These are phyloP conservation scores for Diorhabda elongata DNA, from an alignment of 1,140 invertebrate genomes.

Conservation along the genomic window DNA sequence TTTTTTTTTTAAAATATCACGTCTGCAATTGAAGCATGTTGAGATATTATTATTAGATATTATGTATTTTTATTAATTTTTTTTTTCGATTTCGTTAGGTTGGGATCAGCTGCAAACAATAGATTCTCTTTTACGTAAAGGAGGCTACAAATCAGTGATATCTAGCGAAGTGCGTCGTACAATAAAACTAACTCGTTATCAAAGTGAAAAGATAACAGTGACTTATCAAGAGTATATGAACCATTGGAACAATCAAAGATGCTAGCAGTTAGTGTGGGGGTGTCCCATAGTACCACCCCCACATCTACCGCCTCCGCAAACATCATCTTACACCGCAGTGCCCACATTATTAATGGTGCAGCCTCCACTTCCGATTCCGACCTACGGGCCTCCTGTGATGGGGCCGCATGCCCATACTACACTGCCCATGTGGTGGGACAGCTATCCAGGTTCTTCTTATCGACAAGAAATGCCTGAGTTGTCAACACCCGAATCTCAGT, in stretches of 20 bases:
- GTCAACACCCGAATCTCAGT: conserved; percentile 26
- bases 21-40: too few relatives aligned
- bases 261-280: conserved; percentile 56
- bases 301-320: conserved; percentile 23
- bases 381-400: conserved; percentile 33
- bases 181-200: conserved; percentile 92
- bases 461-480: conserved; percentile 34
- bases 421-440: conserved; percentile 37
- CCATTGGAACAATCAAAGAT: conserved; percentile 55
- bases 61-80: too few relatives aligned
- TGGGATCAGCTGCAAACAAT: conserved; percentile 98
- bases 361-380: conserved; percentile 34
- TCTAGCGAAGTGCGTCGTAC: conserved; percentile 80
- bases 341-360: conserved; percentile 42
- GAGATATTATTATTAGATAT: too few relatives aligned
- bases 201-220: conserved; percentile 81
- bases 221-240: conserved; percentile 78
- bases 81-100: conserved; percentile 54
- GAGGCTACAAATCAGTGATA: conserved; percentile 90
- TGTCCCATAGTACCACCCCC: conserved; percentile 33
- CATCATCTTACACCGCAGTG: conserved; percentile 28
- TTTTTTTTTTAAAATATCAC: too few relatives aligned
- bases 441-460: conserved; percentile 37
- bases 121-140: conserved; percentile 94
- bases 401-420: conserved; percentile 30